These are phyloP conservation scores for Pseudopipra pipra DNA, from an alignment of 2,113 vertebrate species.

Conservation along the genomic window DNA sequence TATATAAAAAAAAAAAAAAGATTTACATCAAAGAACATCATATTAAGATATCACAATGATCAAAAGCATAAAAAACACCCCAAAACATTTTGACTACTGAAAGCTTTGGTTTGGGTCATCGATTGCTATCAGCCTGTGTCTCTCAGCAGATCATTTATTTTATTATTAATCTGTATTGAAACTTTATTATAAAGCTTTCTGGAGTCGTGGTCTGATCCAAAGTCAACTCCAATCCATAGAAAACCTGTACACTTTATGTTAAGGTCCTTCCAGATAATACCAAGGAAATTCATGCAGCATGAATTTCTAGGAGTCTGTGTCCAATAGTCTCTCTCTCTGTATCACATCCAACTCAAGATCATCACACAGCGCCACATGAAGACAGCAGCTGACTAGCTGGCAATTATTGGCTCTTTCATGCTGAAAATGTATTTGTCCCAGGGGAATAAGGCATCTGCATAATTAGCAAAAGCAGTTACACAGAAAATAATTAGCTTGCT, in stretches of 20 bases:
- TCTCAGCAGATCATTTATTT: neutral
- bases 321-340: neutral
- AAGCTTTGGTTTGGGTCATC: neutral
- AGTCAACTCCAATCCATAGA: neutral
- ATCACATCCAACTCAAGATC: slow-evolving; percentile 49
- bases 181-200: neutral
- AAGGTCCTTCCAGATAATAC: neutral
- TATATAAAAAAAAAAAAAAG: neutral
- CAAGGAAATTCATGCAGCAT: neutral
- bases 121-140: neutral
- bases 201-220: neutral
- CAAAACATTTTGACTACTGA: accelerated
- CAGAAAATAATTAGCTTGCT: slow-evolving; percentile 69
- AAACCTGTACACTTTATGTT: neutral
- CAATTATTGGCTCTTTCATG: slow-evolving; percentile 70
- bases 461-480: slow-evolving; percentile 67
- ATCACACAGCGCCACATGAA: slow-evolving; percentile 17
- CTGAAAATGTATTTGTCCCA: slow-evolving; percentile 68
- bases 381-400: slow-evolving; percentile 41
- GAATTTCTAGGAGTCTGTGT: neutral
- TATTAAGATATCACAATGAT: neutral
- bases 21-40: neutral
- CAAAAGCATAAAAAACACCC: neutral
- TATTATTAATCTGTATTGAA: neutral
- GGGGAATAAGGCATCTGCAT: slow-evolving; percentile 61